Base-by-base conservation (phyloP, 2,888 invertebrate species). In the Scaptomyza cyrtandrae region DNA sequence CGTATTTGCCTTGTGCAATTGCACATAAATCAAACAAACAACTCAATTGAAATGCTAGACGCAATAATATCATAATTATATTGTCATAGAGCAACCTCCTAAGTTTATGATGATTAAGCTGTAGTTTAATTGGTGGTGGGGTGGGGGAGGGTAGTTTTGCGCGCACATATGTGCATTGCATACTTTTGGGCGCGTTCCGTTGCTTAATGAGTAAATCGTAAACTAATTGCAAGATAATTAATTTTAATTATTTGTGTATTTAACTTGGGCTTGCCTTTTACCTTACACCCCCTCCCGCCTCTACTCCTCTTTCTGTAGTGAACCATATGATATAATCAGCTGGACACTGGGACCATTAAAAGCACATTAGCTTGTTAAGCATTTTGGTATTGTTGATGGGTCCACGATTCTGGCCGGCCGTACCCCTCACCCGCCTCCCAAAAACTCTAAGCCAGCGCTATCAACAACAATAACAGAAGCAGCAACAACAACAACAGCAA, bases 201-300 rank as follows among this genome's bases (percentile, higher is more conserved):
- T 61, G 71, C 78, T 60, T 86, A 86, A 86, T 85, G 84, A 86
- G 87, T 84, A 86, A 84, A 86, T 86, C 87, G 84, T 86, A 78
- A 86, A 84, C 87, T 84, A 84, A 84, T 84, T 84, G 84, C 84
- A 78, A 80, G 87, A 86, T 84, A 84, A 84, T 84, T 84, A 84
- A 84, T 86, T 84, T 86, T 86, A 86, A 84, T 84, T 84, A 84
- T 84, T 84, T 84, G 85, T 86, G 82, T 84, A 84, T 84, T 86
- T 84, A 80, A 84, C 84, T 84, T 67, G 39, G 37, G 39, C 43
- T 50, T 48, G 44, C 45, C 54, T 56, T 57, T 35, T 10, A 45
- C 45, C 24, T 19, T 19, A 7, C 6, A 10, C 29, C 41, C 37
- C 43, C n/a, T 6, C 10, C 19, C 6, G 7, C 11, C 56, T 10